A percentile compares a stretch with the other conserved stretches of the same genome.
These are phyloP conservation scores for Idaea dimidiata DNA, from an alignment of 2,888 invertebrate species.

Conservation along the genomic window DNA sequence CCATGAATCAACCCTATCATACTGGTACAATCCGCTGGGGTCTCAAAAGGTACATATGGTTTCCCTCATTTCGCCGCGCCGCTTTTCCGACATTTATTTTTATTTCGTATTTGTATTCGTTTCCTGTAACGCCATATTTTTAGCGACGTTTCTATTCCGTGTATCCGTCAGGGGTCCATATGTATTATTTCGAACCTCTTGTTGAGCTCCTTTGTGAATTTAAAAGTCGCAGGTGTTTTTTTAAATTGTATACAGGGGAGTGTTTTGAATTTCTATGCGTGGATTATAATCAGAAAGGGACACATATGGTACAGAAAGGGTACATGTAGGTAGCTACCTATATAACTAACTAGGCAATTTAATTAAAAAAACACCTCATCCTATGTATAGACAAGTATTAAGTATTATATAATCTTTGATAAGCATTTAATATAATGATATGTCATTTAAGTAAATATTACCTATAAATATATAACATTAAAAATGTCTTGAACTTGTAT, in stretches of 20 bases:
- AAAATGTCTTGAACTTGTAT: not conserved
- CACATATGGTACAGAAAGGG: not conserved
- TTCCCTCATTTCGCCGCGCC: conserved; percentile 68
- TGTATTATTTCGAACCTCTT: conserved; percentile 35
- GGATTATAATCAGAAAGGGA: conserved; percentile 13
- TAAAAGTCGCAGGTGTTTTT: conserved; percentile 31
- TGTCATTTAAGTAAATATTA: too few relatives aligned
- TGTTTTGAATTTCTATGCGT: conserved; percentile 8
- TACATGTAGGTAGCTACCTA: not conserved
- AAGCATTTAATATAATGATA: too few relatives aligned
- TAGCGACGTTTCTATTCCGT: conserved; percentile 59
- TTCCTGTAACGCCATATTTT: conserved; percentile 72
- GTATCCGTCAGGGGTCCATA: conserved; percentile 34
- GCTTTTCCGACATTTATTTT: conserved; percentile 69
- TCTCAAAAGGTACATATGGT: conserved; percentile 57
- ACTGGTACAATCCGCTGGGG: conserved; percentile 34
- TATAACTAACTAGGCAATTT: not conserved
- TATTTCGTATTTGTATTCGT: conserved; percentile 76
- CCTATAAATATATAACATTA: too few relatives aligned
- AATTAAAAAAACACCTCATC: not conserved
- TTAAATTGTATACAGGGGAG: conserved; percentile 13
- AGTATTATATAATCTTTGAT: too few relatives aligned
- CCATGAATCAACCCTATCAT: conserved; percentile 38
- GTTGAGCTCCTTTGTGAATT: conserved; percentile 24
- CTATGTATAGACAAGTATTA: not conserved